A percentile compares a stretch with the other conserved stretches of the same genome.
Evolutionary conservation across 2,797 vertebrate genomes (phyloP).

Genomic region (Dallia pectoralis): DNA sequence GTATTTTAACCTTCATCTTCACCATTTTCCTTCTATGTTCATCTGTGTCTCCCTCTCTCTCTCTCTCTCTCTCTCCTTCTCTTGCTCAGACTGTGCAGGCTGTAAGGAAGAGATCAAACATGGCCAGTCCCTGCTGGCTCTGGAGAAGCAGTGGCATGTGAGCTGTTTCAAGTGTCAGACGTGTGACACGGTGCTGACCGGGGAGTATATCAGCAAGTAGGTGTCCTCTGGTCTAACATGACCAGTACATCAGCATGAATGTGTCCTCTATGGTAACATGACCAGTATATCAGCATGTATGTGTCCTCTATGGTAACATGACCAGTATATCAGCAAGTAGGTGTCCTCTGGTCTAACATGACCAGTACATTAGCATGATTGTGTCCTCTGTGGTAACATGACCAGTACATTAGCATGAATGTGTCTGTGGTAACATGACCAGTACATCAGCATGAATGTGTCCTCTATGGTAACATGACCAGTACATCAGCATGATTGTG

Average conservation of each 20-base stretch:
- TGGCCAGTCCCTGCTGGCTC: slow-evolving; percentile 90
- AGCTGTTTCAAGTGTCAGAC: slow-evolving; percentile 95
- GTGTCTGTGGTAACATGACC: too few species aligned
- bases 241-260: too few species aligned
- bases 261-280: background rate
- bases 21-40: background rate
- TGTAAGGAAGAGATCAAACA: slow-evolving; percentile 94
- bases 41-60: slow-evolving; percentile 13
- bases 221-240: slow-evolving; percentile 62
- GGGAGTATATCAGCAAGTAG: slow-evolving; percentile 98
- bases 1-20: background rate
- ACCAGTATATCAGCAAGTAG: too few species aligned
- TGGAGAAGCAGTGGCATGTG: slow-evolving; percentile 97
- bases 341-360: slow-evolving; percentile 50
- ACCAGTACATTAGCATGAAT: too few species aligned
- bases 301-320: too few species aligned
- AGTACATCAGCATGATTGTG: too few species aligned
- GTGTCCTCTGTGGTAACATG: background rate
- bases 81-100: slow-evolving; percentile 84
- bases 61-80: slow-evolving; percentile 8
- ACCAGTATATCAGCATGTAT: too few species aligned
- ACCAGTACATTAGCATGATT: too few species aligned
- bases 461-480: slow-evolving; percentile 49
- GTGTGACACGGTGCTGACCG: slow-evolving; percentile 86
- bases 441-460: too few species aligned